Conservation (phyloP, 1,140 invertebrate species). For the Drosophila lacteicornis region DNA sequence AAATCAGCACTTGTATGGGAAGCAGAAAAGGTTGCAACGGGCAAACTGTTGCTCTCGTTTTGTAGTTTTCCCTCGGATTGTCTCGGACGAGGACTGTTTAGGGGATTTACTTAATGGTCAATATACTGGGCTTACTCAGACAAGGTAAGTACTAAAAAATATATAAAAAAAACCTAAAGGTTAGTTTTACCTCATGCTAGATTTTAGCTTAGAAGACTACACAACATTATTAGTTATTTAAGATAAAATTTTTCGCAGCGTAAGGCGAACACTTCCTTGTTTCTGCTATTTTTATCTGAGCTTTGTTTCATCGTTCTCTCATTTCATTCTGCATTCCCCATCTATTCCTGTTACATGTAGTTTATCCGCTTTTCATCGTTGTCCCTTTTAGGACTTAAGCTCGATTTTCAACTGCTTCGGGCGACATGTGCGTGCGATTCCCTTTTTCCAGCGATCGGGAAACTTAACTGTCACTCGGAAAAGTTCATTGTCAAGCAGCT, state of each 20-base stretch:
- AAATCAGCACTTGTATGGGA: slow-evolving; percentile 35
- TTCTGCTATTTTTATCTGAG: slow-evolving; percentile 9
- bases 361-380: slow-evolving; percentile 52
- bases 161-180: neutral
- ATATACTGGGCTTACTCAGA: slow-evolving; percentile 13
- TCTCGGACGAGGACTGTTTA: slow-evolving; percentile 8
- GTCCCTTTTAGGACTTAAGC: slow-evolving; percentile 38
- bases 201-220: neutral
- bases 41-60: slow-evolving; percentile 41
- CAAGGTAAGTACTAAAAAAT: slow-evolving; percentile 1
- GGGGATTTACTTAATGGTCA: slow-evolving; percentile 36
- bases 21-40: slow-evolving; percentile 34
- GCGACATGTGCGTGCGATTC: slow-evolving; percentile 40
- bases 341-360: slow-evolving; percentile 50
- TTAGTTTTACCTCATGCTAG: neutral
- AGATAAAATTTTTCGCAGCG: neutral
- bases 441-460: slow-evolving; percentile 27
- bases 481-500: slow-evolving; percentile 49
- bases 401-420: slow-evolving; percentile 35
- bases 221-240: slow-evolving; percentile 4
- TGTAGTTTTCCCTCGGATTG: slow-evolving; percentile 4
- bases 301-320: neutral
- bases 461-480: slow-evolving; percentile 46
- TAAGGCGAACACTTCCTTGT: neutral
- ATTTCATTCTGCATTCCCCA: slow-evolving; percentile 1